Conservation (phyloP, 2,113 vertebrate species). For the Egretta garzetta region DNA sequence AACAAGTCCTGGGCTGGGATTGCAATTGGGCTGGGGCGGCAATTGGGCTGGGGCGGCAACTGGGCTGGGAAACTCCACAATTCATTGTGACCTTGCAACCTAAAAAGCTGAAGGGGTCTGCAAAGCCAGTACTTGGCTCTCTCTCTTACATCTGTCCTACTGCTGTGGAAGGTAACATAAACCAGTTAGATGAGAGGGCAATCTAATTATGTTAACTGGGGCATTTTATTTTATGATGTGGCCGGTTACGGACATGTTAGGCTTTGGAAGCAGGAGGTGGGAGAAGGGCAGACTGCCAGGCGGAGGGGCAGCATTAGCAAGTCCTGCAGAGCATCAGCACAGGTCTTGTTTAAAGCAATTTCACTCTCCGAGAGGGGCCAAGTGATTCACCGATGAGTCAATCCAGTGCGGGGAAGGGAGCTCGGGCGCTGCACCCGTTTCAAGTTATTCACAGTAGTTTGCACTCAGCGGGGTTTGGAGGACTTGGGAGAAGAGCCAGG, state of each 20-base stretch:
- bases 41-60: neutral
- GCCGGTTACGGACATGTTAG: neutral
- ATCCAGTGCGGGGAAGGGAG: neutral
- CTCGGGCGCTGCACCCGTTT: neutral
- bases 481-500: neutral
- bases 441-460: neutral
- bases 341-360: neutral
- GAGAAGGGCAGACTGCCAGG: neutral
- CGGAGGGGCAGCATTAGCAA: neutral
- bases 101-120: neutral
- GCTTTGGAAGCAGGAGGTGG: neutral
- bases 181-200: neutral
- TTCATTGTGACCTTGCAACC: neutral
- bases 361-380: neutral
- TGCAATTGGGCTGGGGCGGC: neutral
- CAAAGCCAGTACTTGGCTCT: neutral
- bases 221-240: neutral
- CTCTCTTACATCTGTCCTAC: constrained; percentile 4
- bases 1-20: neutral
- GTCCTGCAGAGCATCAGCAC: neutral
- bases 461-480: neutral
- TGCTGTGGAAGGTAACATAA: neutral
- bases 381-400: constrained; percentile 48
- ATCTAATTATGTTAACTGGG: neutral
- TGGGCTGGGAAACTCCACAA: neutral